phyloP scores from a whole-genome alignment of 2,113 vertebrate genomes.

The Peromyscus polionotus region DNA sequence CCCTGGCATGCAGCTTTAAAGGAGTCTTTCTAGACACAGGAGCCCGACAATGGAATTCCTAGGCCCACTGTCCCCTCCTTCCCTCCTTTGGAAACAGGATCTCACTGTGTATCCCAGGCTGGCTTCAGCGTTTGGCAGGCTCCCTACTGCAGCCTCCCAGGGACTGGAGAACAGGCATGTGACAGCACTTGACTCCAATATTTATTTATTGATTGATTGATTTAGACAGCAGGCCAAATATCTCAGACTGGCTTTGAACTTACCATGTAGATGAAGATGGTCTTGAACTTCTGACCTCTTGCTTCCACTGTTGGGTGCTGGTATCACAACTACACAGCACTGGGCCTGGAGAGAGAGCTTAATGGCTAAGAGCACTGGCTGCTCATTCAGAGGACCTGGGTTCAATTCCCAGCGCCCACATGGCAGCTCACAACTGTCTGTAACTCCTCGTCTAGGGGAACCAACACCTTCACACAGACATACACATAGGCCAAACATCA shows the following conservation, averaged over 20 bases:
- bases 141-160: background rate
- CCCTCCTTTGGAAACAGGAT: background rate
- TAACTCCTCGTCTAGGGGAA: background rate
- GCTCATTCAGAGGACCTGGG: too few relatives aligned
- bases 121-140: background rate
- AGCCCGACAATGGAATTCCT: background rate
- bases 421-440: background rate
- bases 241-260: background rate
- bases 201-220: background rate
- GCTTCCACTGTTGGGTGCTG: background rate
- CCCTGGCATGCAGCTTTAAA: background rate
- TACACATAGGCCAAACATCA: background rate
- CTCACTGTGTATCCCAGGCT: background rate
- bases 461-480: background rate
- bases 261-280: background rate
- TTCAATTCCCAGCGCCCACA: background rate
- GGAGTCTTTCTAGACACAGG: background rate
- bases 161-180: background rate
- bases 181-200: background rate
- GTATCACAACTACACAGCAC: background rate
- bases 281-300: background rate
- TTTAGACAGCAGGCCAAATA: background rate
- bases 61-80: background rate
- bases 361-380: background rate
- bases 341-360: background rate